Evolutionary conservation across 2,797 vertebrate species (phyloP), one percentile per base, ranked within the genome.

Genomic region (Sebastes hopkinsi): DNA sequence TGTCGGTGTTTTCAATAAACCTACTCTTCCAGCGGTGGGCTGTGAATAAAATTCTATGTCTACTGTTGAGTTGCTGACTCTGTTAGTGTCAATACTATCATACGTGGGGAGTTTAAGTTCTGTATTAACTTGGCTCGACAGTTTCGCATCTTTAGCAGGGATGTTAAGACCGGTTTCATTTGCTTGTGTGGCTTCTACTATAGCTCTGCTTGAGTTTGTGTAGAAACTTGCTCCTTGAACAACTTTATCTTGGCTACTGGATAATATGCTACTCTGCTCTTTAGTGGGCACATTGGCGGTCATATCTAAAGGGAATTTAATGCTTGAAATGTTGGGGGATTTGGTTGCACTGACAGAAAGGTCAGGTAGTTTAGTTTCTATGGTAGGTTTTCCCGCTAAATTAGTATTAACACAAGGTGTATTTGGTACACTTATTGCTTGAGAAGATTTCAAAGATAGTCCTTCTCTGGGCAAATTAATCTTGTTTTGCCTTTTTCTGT

Each of bases 401-500:
- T 25, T 25, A 38, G 25, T 23, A 38, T 79, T 79, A 58, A 34
- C 25, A 75, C 55, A 2, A 36, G 66, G 13, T 67, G 29, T 27
- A 80, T 80, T 83, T 64, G 60, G 60, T 27, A 54, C 3, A 76
- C 8, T 71, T 71, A 60, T 20, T 58, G 22, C 10, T 81, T 67
- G 67, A 54, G 66, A 58, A 5, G 10, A 13, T 67, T 68, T 78
- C 4, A 62, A 30, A 77, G 23, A n/a, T 6, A 34, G 25, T 29
- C 34, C 29, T 59, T 66, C 42, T 68, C 8, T 11, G 0, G 59
- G 14, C 1, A 69, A 67, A 79, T 38, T 0, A 1, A n/a, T 67
- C 3, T 75, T 86, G 11, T 77, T 83, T 80, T 81, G 36, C 64
- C 55, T 71, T 9, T 78, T 65, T 75, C n/a, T 83, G 9, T 42